Evolutionary conservation across 64 coral and sea anemone genomes (phyloP), one percentile per base, ranked within the genome.

Genomic region (Montipora efflorescens): DNA sequence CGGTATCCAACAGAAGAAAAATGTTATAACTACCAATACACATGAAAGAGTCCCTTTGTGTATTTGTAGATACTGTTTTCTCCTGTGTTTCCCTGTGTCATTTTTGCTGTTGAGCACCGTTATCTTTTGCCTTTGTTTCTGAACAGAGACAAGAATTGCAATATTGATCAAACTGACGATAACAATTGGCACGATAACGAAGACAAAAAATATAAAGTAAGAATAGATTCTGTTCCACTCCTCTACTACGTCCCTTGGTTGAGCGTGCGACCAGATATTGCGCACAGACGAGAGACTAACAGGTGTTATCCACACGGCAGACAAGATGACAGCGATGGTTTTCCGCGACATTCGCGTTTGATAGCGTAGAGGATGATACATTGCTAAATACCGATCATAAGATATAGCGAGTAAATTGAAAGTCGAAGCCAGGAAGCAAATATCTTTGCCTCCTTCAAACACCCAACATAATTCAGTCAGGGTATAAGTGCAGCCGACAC

Each of bases 331-430:
- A 47, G 50, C 73, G 36, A 97, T 16, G 50, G 72, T 78, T 48
- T 79, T 98, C 7, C 12, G 52, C 44, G 90, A 84, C 93, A 98
- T 98, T 59, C 91, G 76, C 5, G 76, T 21, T 18, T 90, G 87
- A 68, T 98, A 98, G 6, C 84, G 79, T 13, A 98, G 89, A 8
- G 96, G 96, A 16, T 94, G 84, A 51, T 95, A 98, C 2, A 98
- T 87, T 5, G 96, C 96, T 12, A 92, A 48, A 20, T 98, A 55
- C 10, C 96, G 73, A 50, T 98, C 96, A 18, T 92, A 98, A 4
- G 91, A 88, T 20, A 98, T 98, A 19, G 89, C 96, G 3, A 95
- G 79, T 2, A 98, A 49, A 47, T 95, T 98, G 46, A 98, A 95
- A 2, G 94, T 93, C 5, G 96, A 98, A 6, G 68, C 72, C 18